Base-by-base conservation (phyloP, 2,797 vertebrate genomes). In the Arnoldichthys spilopterus region DNA sequence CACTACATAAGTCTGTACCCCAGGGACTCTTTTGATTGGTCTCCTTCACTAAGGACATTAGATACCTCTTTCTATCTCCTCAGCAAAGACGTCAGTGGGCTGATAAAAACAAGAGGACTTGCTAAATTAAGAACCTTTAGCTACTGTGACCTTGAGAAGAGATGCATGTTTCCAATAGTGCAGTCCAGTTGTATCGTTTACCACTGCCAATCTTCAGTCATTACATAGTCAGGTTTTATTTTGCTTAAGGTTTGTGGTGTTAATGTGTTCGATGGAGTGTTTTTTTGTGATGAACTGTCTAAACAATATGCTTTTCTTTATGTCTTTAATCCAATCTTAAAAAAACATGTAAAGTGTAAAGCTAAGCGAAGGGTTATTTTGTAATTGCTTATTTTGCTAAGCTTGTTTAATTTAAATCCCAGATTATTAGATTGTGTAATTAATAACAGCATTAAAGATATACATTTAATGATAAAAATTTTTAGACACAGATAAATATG, bases 121-220 rank as follows among this genome's bases (percentile, higher is more conserved):
- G 72, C 90, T 92, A 93, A 92, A 89, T 90, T 90, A 91, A 90
- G 89, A 84, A 58, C 66, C 61, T 86, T 77, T 72, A 43, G 20
- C 85, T 84, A 56, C 77, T 77, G 85, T 88, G 76, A 1, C 69
- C 84, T 84, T 91, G 88, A 86, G 84, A 81, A 81, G 83, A 86
- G 28, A 73, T 26, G 9, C 32, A 34, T 22, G 51, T 64, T 61
- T 51, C 45, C 53, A 11, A 13, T 49, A 51, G 37, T 47, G 32
- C 15, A 68, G 56, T 53, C 67, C 32, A 30, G 45, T 80, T 15
- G 3, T 58, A 71, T 66, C 70, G 37, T 1, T 15, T 61, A 20
- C 37, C 53, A 16, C 30, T 47, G 22, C 59, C 49, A 58, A 56
- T 28, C 16, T 79, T 30, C 67, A 32, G 30, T 64, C 22, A 56